Base-by-base conservation (phyloP, 2,797 vertebrate species). In the Monodelphis domestica region DNA sequence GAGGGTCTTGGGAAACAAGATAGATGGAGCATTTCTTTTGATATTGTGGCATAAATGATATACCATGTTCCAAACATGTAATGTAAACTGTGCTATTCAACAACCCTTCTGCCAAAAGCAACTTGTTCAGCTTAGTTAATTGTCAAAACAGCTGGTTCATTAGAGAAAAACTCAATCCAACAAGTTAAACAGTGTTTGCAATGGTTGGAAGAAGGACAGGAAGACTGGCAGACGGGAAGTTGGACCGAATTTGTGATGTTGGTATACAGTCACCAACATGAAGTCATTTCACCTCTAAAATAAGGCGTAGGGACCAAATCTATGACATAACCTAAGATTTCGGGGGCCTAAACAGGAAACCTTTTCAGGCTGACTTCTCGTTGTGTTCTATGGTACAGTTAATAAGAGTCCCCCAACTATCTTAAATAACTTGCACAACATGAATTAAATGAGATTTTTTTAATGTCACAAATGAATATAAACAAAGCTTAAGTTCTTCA, bases 1-100 rank as follows among this genome's bases (percentile, higher is more conserved):
- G 84, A 93, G 5, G 90, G 54, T 92, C 94, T 94, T 90, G 93
- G 70, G 94, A 97, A 95, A 95, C 21, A 93, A 94, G 95, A 93
- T 12, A 89, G 1, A 91, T 59, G 0, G 51, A 89, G 54, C 0
- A 92, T 90, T 78, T 26, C 2, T 45, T 90, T 91, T 53, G 89
- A 57, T 30, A 87, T 33, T 91, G 53, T 93, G 15, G 10, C 54
- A 10, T 55, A 93, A 26, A 29, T 89, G 11, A 21, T 92, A 21
- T 92, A 30, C 33, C 54, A 50, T 51, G 11, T 50, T 53, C 7
- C 12, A 10, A 45, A 91, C 53, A 87, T 55, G 2, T 45, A 17
- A 63, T 2, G 10, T 84, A 84, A 84, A 28, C 38, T 50, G 63
- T 78, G 50, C 70, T 84, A 84, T 84, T 84, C 21, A 84, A 12